Evolutionary conservation across 1,140 invertebrate genomes (phyloP).

Genomic region (Sycobia sp.): DNA sequence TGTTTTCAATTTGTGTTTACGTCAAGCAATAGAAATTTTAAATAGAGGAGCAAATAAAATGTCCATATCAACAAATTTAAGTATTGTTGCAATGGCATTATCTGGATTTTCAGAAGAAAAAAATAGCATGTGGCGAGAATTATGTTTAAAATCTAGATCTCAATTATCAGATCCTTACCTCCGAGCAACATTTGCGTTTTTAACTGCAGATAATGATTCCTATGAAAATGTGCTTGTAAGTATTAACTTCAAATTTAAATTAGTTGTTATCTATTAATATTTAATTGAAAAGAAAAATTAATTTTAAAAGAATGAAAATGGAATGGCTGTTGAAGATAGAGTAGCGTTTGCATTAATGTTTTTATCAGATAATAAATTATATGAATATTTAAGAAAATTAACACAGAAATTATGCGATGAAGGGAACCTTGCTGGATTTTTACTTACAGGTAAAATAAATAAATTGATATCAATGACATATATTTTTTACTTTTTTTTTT

Average conservation of each 20-base stretch:
- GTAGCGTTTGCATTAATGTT: constrained; percentile 94
- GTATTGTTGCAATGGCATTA: constrained; percentile 88
- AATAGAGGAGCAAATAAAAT: constrained; percentile 68
- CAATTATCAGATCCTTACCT: constrained; percentile 88
- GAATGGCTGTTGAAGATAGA: constrained; percentile 84
- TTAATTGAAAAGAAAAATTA: neutral
- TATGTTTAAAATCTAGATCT: constrained; percentile 71
- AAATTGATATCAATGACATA: constrained; percentile 4
- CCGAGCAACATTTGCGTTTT: constrained; percentile 88
- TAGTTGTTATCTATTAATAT: too few species aligned
- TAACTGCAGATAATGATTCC: constrained; percentile 79
- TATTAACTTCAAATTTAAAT: constrained; percentile 36
- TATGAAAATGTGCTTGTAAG: constrained; percentile 82
- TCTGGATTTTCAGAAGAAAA: constrained; percentile 85
- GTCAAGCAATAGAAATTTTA: constrained; percentile 83
- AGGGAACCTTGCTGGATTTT: constrained; percentile 83
- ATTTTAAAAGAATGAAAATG: constrained; percentile 73
- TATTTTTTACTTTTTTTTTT: constrained; percentile 36
- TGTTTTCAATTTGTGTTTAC: constrained; percentile 86
- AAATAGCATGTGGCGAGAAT: constrained; percentile 81
- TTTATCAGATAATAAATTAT: constrained; percentile 79
- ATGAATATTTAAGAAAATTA: constrained; percentile 77
- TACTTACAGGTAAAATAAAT: constrained; percentile 74
- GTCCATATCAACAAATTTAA: constrained; percentile 52
- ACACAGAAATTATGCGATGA: constrained; percentile 73